phyloP scores from a whole-genome alignment of 2,113 vertebrate genomes.

The Eidolon helvum region DNA sequence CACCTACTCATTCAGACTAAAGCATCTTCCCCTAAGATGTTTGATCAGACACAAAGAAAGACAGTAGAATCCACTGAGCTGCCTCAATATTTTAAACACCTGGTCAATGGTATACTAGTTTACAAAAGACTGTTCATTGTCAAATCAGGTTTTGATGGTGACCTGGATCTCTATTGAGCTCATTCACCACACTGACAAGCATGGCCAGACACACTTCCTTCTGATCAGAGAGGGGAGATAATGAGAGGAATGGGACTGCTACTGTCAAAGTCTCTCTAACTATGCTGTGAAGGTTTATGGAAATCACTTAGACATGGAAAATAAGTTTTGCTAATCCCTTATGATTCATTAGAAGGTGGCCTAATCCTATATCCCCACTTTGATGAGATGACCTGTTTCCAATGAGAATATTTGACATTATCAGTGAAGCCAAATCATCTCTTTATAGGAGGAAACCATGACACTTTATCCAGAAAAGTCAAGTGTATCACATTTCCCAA shows the following conservation, averaged over 20 bases:
- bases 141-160: neutral
- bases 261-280: neutral
- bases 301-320: neutral
- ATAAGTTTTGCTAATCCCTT: neutral
- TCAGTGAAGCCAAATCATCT: neutral
- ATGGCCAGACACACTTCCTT: neutral
- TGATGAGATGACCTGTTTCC: neutral
- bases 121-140: neutral
- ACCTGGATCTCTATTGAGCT: constrained; percentile 15
- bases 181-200: neutral
- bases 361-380: neutral
- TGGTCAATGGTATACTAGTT: constrained; percentile 41
- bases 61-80: neutral
- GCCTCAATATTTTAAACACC: neutral
- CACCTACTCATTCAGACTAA: neutral
- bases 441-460: neutral
- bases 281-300: neutral
- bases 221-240: neutral
- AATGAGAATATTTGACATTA: neutral
- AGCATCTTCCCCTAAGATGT: neutral
- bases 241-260: neutral
- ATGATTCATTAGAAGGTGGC: neutral
- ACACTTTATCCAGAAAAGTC: neutral
- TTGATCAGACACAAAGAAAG: neutral
- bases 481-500: neutral